Evolutionary conservation across 35 echinoderm and acorn worm genomes (phyloP).

Genomic region (Anneissia japonica): DNA sequence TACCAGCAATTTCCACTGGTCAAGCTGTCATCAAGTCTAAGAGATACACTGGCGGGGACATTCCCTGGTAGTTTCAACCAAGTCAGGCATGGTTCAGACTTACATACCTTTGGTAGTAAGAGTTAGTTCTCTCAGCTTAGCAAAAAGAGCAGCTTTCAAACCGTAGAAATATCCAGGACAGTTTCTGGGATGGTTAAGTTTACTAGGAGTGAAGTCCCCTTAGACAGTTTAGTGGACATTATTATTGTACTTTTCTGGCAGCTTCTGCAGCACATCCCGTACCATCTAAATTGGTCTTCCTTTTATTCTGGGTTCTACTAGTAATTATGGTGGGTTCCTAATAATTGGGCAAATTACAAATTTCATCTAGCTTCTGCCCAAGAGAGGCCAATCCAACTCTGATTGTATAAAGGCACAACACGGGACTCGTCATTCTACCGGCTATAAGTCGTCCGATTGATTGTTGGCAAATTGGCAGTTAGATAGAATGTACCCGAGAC

Average conservation of each 20-base stretch:
- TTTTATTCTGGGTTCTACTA: background rate
- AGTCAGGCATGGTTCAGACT: too few relatives aligned
- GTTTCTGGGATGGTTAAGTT: background rate
- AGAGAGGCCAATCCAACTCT: slow-evolving; percentile 11
- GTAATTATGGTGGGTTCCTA: background rate
- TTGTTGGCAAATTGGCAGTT: background rate
- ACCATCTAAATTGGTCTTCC: background rate
- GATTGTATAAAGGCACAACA: background rate
- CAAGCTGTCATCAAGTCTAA: too few relatives aligned
- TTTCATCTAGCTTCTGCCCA: background rate
- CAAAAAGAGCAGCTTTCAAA: too few relatives aligned
- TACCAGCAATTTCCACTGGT: too few relatives aligned
- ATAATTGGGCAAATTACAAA: background rate
- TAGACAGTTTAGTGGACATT: background rate
- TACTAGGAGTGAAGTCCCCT: slow-evolving; percentile 3
- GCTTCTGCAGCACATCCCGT: slow-evolving; percentile 3
- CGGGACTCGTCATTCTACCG: background rate
- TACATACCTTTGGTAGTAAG: too few relatives aligned
- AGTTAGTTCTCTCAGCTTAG: too few relatives aligned
- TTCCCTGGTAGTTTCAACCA: too few relatives aligned
- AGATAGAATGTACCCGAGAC: background rate
- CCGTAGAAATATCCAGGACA: too few relatives aligned
- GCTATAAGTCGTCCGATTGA: background rate
- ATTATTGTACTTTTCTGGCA: background rate
- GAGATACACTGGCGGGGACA: too few relatives aligned